These are phyloP conservation scores for Polypedilum vanderplanki DNA, from an alignment of 1,140 invertebrate species.

Conservation along the genomic window DNA sequence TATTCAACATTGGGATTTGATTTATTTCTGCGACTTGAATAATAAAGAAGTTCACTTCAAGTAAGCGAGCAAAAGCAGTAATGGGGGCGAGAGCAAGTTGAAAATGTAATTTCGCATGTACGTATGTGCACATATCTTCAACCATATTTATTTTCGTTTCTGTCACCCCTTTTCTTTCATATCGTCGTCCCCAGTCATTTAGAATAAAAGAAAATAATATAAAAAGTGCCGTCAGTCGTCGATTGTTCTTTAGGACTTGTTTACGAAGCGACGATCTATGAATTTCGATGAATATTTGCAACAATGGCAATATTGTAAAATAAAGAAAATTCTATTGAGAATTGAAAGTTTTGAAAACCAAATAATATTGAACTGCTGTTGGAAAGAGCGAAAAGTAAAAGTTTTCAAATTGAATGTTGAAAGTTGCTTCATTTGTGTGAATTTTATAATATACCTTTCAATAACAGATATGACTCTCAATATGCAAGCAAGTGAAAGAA, in stretches of 20 bases:
- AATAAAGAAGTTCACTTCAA: constrained; percentile 3
- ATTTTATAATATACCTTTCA: neutral
- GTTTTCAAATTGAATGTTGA: neutral
- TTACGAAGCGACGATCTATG: constrained; percentile 8
- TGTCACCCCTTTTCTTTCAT: neutral
- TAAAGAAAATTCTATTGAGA: no score
- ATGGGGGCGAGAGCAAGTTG: neutral
- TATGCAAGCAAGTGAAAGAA: no score
- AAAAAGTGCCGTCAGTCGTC: constrained; percentile 8
- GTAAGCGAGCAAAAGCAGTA: neutral
- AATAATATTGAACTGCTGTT: no score
- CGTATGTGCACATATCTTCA: neutral
- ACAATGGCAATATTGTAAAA: neutral
- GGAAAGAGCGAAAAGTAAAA: neutral
- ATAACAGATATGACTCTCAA: neutral
- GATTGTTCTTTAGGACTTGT: constrained; percentile 12
- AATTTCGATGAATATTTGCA: neutral
- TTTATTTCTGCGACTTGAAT: constrained; percentile 25
- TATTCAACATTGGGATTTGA: constrained; percentile 12
- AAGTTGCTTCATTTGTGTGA: neutral
- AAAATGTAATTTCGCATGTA: neutral
- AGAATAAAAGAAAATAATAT: neutral
- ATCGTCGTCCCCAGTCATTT: neutral
- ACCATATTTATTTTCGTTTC: neutral
- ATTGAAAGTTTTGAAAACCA: no score